Evolutionary conservation across 2,797 vertebrate species (phyloP).

Genomic region (Macroramphosus scolopax): DNA sequence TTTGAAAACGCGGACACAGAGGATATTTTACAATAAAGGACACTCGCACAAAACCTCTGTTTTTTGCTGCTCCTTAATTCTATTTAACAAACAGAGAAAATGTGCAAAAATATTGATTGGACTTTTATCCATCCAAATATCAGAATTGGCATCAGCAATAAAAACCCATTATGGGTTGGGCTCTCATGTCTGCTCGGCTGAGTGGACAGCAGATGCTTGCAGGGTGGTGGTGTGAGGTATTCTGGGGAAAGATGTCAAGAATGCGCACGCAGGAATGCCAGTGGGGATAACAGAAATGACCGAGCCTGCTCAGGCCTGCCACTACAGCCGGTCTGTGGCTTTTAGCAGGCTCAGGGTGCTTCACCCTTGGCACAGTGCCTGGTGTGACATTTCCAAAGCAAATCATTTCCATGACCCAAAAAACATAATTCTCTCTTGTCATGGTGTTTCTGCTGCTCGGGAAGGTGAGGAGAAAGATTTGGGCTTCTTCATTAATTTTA

Average conservation of each 20-base stretch:
- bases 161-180: constrained; percentile 11
- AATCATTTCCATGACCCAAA: constrained; percentile 47
- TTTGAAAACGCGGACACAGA: too few species aligned
- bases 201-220: constrained; percentile 53
- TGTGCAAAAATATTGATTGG: too few species aligned
- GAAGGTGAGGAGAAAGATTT: constrained; percentile 3
- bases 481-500: too few species aligned
- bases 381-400: constrained; percentile 45
- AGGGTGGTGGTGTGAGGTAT: constrained; percentile 42
- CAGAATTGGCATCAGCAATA: too few species aligned
- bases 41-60: too few species aligned
- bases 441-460: constrained; percentile 20
- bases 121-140: too few species aligned
- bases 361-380: constrained; percentile 38
- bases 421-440: constrained; percentile 27
- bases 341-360: constrained; percentile 33
- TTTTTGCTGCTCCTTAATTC: too few species aligned
- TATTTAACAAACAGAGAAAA: too few species aligned
- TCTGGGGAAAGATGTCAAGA: constrained; percentile 54
- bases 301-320: constrained; percentile 21
- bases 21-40: too few species aligned
- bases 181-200: constrained; percentile 15
- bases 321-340: constrained; percentile 6
- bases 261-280: constrained; percentile 33
- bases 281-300: constrained; percentile 29